Conservation (phyloP, 2,797 vertebrate genomes). For the Propithecus perrieri region DNA sequence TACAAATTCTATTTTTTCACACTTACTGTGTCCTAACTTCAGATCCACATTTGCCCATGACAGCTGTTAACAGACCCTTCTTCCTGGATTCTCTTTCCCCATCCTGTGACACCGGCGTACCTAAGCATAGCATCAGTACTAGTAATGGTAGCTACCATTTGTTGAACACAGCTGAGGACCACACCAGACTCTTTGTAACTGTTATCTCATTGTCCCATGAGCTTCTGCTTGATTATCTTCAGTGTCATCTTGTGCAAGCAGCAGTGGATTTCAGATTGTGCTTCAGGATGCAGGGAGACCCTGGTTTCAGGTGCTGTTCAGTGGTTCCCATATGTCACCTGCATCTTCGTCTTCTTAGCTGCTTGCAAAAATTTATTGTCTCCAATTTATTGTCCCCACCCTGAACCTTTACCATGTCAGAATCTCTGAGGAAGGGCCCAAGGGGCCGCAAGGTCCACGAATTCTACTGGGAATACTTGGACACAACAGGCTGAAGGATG, state of each 20-base stretch:
- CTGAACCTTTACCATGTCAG: neutral
- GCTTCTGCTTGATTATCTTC: too few species aligned
- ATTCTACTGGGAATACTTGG: neutral
- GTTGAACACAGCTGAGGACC: too few species aligned
- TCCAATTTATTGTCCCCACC: neutral
- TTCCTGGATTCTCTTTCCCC: neutral
- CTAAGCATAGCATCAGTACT: neutral
- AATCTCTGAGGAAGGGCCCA: neutral
- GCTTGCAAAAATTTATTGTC: neutral
- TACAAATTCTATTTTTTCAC: neutral
- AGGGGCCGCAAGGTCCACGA: neutral
- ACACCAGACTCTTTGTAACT: neutral
- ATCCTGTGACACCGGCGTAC: too few species aligned
- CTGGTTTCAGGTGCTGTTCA: neutral
- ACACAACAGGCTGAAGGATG: neutral
- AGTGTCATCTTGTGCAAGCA: accelerated
- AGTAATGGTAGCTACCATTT: neutral
- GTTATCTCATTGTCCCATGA: too few species aligned
- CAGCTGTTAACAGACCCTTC: neutral
- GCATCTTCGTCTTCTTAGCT: neutral
- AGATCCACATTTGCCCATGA: neutral
- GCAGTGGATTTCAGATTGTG: neutral
- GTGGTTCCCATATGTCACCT: neutral
- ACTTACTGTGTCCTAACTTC: neutral
- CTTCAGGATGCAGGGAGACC: too few species aligned